Evolutionary conservation across 92 coral and sea anemone species (phyloP), one percentile per base, ranked within the genome.

Genomic region (Umimayanthus chanpuru): DNA sequence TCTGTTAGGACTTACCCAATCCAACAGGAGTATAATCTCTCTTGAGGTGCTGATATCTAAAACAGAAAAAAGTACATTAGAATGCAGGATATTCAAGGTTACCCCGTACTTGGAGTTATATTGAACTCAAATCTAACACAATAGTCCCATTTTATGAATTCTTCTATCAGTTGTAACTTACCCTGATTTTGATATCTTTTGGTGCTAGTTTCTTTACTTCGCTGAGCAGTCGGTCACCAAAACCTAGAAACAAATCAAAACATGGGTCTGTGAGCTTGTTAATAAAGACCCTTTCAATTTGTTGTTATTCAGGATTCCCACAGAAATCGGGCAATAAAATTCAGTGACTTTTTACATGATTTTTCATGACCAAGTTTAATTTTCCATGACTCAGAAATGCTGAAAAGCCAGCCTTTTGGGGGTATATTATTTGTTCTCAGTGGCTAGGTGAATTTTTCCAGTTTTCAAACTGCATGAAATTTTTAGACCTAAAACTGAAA

Each of bases 161-260:
- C 38, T 1, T 43, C 20, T 61, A 38, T 8, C 10, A 64, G 23
- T 39, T n/a, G 15, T 21, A 29, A 26, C 94, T 90, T 86, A 97
- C 99, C 94, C 98, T 97, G 81, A 97, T 97, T 88, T 97, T 97
- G 47, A 97, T 95, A 92, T 97, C 99, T 81, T 97, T 97, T 41
- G 99, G 99, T 70, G 99, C 99, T 88, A 97, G 73, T 89, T 97
- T 97, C 89, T 97, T 97, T 11, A 97, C 98, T 92, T 97, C 99
- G 90, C 98, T 94, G 20, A 97, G 92, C 11, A 97, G 91, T 43
- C 99, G 93, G 70, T 97, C 99, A 76, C 99, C 99, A 94, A 97
- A 97, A 7, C 99, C 99, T 97, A 85, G 1, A 70, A 10, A 30
- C 80, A 76, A 64, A 56, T 50, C 32, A n/a, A 79, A 53, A 41